Conservation (phyloP, 2,113 vertebrate species). For the Misgurnus anguillicaudatus region DNA sequence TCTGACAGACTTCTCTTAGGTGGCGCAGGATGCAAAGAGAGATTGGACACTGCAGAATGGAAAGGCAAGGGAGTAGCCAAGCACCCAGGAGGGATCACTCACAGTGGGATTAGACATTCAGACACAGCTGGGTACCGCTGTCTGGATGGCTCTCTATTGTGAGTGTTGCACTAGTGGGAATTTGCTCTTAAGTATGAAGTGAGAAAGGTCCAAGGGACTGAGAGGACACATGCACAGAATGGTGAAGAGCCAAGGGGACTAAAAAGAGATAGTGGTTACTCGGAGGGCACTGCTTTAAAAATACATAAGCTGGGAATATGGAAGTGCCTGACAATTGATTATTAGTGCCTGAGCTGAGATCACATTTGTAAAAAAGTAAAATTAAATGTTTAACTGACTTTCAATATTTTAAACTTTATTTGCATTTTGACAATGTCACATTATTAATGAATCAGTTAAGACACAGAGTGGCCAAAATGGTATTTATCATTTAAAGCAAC, state of each 20-base stretch:
- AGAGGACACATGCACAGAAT: slow-evolving; percentile 35
- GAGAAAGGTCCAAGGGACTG: slow-evolving; percentile 21
- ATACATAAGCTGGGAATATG: slow-evolving; percentile 11
- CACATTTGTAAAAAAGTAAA: background rate
- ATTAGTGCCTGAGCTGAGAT: background rate
- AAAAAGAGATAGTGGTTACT: slow-evolving; percentile 7
- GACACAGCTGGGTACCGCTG: slow-evolving; percentile 35
- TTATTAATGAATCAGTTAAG: too few species aligned
- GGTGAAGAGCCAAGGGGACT: background rate
- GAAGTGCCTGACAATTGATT: background rate
- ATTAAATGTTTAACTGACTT: too few species aligned
- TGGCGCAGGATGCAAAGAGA: background rate
- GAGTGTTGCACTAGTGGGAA: slow-evolving; percentile 34
- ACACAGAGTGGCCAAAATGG: too few species aligned
- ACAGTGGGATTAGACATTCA: slow-evolving; percentile 45
- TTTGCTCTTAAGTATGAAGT: slow-evolving; percentile 44
- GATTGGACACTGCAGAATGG: background rate
- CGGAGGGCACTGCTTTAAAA: slow-evolving; percentile 18
- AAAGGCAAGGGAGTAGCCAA: slow-evolving; percentile 6
- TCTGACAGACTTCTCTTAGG: slow-evolving; percentile 18
- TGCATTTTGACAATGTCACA: background rate
- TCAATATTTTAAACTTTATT: too few species aligned
- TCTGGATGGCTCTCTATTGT: slow-evolving; percentile 36
- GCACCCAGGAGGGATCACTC: slow-evolving; percentile 39
- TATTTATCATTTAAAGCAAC: too few species aligned